Conservation (phyloP, 2,888 invertebrate genomes). For the Eupithecia insigniata region DNA sequence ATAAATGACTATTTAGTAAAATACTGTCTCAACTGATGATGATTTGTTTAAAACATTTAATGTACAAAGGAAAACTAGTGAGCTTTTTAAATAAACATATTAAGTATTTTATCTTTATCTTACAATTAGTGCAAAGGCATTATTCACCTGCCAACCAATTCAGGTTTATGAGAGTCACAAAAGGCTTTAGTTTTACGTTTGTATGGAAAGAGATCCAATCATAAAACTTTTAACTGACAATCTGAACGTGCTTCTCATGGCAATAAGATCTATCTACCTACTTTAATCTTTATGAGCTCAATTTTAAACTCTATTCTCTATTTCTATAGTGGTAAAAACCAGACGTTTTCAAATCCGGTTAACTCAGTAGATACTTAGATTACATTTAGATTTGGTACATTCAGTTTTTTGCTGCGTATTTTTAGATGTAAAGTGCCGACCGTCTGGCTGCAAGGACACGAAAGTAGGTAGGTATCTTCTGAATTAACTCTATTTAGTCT, state of each 20-base stretch:
- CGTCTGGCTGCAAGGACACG: constrained; percentile 31
- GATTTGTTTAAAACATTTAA: neutral
- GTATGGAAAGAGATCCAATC: constrained; percentile 6
- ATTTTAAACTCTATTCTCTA: constrained; percentile 37
- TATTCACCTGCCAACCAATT: neutral
- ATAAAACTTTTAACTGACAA: constrained; percentile 23
- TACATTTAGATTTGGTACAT: constrained; percentile 26
- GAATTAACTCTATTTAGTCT: too few species aligned
- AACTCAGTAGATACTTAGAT: constrained; percentile 15
- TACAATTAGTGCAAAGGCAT: neutral
- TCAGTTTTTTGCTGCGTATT: constrained; percentile 34
- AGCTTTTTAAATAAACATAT: neutral
- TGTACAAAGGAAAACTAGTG: neutral
- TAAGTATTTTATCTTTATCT: neutral
- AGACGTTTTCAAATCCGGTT: neutral
- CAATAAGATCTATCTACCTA: constrained; percentile 31
- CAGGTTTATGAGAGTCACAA: neutral
- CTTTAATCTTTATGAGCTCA: constrained; percentile 10
- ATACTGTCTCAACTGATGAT: neutral
- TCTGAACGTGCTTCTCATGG: constrained; percentile 36
- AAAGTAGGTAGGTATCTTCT: neutral
- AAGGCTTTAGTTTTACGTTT: constrained; percentile 2
- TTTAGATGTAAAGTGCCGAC: constrained; percentile 42
- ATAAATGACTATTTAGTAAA: neutral
- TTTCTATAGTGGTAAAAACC: constrained; percentile 20